Conservation (phyloP, 1,140 invertebrate species). For the Rhagoletis pomonella region DNA sequence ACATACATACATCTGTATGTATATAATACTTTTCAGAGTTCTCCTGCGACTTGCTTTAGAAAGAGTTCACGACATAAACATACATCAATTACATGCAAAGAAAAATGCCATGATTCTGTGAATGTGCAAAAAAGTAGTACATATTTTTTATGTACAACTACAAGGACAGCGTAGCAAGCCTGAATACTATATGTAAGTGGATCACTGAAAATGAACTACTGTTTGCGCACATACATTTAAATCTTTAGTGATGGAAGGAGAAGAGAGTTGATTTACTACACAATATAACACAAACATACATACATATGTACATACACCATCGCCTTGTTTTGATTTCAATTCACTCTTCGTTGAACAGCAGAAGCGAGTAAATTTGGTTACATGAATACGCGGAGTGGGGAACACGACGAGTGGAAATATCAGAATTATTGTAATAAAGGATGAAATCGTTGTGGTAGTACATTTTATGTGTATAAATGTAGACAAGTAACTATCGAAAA, state of each 20-base stretch:
- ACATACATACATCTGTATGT: no score
- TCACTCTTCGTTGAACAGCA: constrained; percentile 10
- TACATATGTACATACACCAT: neutral
- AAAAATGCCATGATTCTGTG: neutral
- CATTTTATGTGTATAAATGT: no score
- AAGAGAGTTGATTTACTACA: neutral
- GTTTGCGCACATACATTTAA: neutral
- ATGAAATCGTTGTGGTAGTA: neutral
- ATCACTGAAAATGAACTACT: neutral
- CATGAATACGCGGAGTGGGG: neutral
- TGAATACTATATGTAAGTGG: neutral
- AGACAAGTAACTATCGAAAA: neutral
- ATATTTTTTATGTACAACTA: neutral
- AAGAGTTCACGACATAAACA: neutral
- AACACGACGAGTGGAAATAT: neutral
- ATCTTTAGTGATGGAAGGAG: neutral
- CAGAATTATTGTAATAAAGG: neutral
- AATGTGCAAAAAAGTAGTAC: neutral
- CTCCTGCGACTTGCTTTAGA: neutral
- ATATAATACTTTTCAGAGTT: neutral
- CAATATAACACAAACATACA: neutral
- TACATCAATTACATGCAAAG: neutral
- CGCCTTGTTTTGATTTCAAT: constrained; percentile 17
- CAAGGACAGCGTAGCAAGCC: neutral
- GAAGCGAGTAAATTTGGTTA: neutral